Percentiles rank a stretch among this genome's conserved stretches.
These are phyloP conservation scores for Lasius fuliginosus DNA, from an alignment of 2,888 invertebrate species.

Conservation along the genomic window DNA sequence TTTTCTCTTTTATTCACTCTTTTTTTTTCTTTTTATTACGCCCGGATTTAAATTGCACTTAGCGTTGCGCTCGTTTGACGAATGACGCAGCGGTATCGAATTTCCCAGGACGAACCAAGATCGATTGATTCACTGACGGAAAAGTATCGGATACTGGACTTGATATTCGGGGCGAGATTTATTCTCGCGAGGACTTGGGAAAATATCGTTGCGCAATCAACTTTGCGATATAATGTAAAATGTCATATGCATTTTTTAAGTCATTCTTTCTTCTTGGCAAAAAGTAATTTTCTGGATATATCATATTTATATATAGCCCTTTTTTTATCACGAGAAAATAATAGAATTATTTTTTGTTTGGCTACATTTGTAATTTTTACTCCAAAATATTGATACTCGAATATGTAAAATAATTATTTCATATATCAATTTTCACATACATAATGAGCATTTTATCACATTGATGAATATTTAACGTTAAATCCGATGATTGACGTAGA, in stretches of 20 bases:
- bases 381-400: background rate
- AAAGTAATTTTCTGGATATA: background rate
- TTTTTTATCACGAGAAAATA: background rate
- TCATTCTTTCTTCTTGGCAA: background rate
- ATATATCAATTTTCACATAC: slow-evolving; percentile 5
- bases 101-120: slow-evolving; percentile 41
- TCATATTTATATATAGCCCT: background rate
- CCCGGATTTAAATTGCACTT: slow-evolving; percentile 57
- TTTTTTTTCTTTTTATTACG: slow-evolving; percentile 8
- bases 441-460: background rate
- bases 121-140: slow-evolving; percentile 44
- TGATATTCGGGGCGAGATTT: slow-evolving; percentile 26
- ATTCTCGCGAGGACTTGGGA: background rate
- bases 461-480: slow-evolving; percentile 38
- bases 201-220: slow-evolving; percentile 1
- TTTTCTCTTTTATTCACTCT: slow-evolving; percentile 32
- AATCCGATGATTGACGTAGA: slow-evolving; percentile 54
- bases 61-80: slow-evolving; percentile 52
- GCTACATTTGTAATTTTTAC: background rate
- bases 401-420: background rate
- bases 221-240: slow-evolving; percentile 4
- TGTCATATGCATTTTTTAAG: background rate
- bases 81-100: slow-evolving; percentile 46
- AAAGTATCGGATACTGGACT: slow-evolving; percentile 20
- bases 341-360: background rate